Evolutionary conservation across 2,113 vertebrate species (phyloP).

Genomic region (Corydoras sp.): DNA sequence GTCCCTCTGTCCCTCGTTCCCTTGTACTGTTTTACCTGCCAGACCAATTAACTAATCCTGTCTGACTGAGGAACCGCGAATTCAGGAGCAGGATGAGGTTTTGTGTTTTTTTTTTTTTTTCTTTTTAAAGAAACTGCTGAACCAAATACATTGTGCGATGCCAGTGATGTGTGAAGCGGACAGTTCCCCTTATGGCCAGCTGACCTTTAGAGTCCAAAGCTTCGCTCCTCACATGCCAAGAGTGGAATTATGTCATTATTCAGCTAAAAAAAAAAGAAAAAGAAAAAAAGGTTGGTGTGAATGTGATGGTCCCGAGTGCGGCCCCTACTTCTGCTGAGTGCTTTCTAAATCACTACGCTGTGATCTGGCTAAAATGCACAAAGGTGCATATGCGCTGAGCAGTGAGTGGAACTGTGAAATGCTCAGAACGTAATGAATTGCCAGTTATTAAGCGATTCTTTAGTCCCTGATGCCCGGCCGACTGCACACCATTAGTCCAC

Average conservation of each 20-base stretch:
- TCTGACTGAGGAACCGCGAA: neutral
- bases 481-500: constrained; percentile 30
- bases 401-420: neutral
- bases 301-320: too few relatives aligned
- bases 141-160: constrained; percentile 5
- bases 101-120: neutral
- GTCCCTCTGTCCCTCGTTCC: too few relatives aligned
- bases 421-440: constrained; percentile 21
- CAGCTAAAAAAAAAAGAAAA: constrained; percentile 1
- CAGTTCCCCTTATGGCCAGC: constrained; percentile 4
- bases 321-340: too few relatives aligned
- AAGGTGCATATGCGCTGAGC: neutral
- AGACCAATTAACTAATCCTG: neutral
- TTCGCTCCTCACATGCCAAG: neutral
- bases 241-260: constrained; percentile 23
- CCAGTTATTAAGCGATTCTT: constrained; percentile 22
- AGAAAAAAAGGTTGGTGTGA: too few relatives aligned
- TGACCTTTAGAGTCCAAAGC: constrained; percentile 31
- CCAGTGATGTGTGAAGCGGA: constrained; percentile 13
- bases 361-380: constrained; percentile 1
- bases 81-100: neutral
- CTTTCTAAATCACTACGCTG: constrained; percentile 3
- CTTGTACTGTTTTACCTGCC: neutral
- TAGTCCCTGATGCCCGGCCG: constrained; percentile 22
- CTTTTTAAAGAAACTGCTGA: neutral